A percentile compares a stretch with the other conserved stretches of the same genome.
These are phyloP conservation scores for Conchocele bisecta DNA, from an alignment of 2,888 invertebrate genomes.

Conservation along the genomic window DNA sequence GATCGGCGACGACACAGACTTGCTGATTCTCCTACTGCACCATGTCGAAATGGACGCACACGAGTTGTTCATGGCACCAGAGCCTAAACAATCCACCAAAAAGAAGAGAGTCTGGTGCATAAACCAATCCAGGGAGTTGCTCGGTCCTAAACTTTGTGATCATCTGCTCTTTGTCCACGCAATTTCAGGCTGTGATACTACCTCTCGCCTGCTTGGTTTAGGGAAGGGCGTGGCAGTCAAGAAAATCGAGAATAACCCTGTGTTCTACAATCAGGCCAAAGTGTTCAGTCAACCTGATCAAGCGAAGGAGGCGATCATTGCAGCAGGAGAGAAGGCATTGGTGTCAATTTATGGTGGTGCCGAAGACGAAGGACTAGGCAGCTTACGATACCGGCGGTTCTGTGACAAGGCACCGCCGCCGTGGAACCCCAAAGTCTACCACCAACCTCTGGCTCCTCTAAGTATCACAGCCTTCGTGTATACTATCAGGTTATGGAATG, in stretches of 20 bases:
- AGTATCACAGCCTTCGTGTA: conserved; percentile 54
- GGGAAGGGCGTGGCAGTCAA: conserved; percentile 39
- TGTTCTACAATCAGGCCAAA: neutral
- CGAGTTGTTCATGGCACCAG: conserved; percentile 33
- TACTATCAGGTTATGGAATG: too few species aligned
- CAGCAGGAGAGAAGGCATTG: conserved; percentile 38
- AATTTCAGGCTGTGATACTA: conserved; percentile 57
- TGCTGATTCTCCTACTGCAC: conserved; percentile 62
- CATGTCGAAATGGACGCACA: conserved; percentile 31
- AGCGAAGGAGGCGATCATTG: conserved; percentile 11
- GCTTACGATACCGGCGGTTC: conserved; percentile 22
- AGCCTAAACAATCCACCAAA: too few species aligned
- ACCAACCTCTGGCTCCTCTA: conserved; percentile 60
- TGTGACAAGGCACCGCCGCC: neutral
- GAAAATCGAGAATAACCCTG: neutral
- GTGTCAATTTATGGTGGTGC: conserved; percentile 17
- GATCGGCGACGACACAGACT: conserved; percentile 71
- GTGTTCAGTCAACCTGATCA: conserved; percentile 1
- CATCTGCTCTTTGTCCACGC: conserved; percentile 54
- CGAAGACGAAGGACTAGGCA: conserved; percentile 2
- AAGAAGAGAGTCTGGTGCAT: conserved; percentile 46
- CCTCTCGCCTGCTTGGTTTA: conserved; percentile 46
- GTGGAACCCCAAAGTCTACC: conserved; percentile 57
- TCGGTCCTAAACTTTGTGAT: conserved; percentile 34
- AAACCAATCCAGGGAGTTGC: conserved; percentile 1